Percentiles rank a stretch among this genome's conserved stretches.
Conservation (phyloP, 2,888 invertebrate genomes). For the Drosophila anceps region DNA sequence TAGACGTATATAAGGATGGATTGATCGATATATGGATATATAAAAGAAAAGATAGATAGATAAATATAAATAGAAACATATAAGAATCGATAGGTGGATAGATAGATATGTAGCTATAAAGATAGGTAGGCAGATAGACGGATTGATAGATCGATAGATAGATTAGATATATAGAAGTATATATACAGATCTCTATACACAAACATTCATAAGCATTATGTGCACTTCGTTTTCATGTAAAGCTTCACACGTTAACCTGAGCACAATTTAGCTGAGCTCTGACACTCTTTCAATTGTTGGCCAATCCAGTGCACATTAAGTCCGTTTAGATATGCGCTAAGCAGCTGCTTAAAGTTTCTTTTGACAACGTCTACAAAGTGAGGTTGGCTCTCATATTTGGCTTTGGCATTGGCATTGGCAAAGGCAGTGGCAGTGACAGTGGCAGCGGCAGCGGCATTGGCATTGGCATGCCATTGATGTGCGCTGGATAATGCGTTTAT, state of each 20-base stretch:
- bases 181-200: background rate
- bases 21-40: too few relatives aligned
- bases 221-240: background rate
- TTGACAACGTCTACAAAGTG: background rate
- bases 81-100: too few relatives aligned
- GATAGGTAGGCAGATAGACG: background rate
- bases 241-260: background rate
- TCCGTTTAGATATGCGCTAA: background rate
- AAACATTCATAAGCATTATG: background rate
- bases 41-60: too few relatives aligned
- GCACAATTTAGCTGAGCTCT: background rate
- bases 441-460: conserved; percentile 44
- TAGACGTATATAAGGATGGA: too few relatives aligned
- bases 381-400: conserved; percentile 23
- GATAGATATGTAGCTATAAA: background rate
- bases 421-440: too few relatives aligned
- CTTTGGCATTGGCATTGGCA: background rate
- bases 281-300: background rate
- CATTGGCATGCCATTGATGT: conserved; percentile 69
- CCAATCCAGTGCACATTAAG: background rate
- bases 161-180: background rate
- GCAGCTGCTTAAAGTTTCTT: conserved; percentile 31
- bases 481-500: conserved; percentile 77
- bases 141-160: background rate
- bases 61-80: background rate